Percentiles rank a stretch among this genome's conserved stretches.
Conservation (phyloP, 2,797 vertebrate species). For the Tapirus indicus region DNA sequence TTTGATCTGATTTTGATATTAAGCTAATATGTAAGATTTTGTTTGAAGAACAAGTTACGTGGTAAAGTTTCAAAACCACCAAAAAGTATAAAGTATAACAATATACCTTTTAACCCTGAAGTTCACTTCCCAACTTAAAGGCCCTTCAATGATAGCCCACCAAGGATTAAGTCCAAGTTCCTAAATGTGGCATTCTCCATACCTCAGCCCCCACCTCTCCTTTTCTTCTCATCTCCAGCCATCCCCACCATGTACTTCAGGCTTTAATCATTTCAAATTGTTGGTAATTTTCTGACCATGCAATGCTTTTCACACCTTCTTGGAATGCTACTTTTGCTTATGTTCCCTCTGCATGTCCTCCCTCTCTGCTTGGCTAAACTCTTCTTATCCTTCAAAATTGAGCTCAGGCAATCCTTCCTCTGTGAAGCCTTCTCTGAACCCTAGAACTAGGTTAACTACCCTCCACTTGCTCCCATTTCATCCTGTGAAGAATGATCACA, state of each 20-base stretch:
- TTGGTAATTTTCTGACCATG: not conserved
- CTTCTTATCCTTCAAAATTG: not conserved
- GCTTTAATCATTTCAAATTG: not conserved
- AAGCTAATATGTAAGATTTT: slow-evolving; percentile 5
- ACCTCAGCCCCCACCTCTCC: not conserved
- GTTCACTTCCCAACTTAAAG: not conserved
- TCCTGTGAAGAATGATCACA: not conserved
- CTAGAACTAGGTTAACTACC: not conserved
- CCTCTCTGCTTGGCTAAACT: not conserved
- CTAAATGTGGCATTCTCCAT: not conserved
- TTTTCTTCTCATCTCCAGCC: not conserved
- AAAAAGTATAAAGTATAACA: not conserved
- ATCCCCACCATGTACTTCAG: not conserved
- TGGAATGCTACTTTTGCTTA: not conserved
- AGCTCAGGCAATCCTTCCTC: not conserved
- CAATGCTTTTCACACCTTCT: not conserved
- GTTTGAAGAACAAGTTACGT: slow-evolving; percentile 27
- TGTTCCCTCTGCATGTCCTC: not conserved
- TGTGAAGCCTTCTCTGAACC: not conserved
- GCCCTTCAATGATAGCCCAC: not conserved
- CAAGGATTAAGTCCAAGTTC: not conserved
- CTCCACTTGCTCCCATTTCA: not conserved
- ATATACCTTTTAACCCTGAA: not conserved
- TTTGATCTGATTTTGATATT: slow-evolving; percentile 53
- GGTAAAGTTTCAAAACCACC: slow-evolving; percentile 39